These are phyloP conservation scores for Sebastes baramenuke DNA, from an alignment of 2,797 vertebrate species.

Conservation along the genomic window DNA sequence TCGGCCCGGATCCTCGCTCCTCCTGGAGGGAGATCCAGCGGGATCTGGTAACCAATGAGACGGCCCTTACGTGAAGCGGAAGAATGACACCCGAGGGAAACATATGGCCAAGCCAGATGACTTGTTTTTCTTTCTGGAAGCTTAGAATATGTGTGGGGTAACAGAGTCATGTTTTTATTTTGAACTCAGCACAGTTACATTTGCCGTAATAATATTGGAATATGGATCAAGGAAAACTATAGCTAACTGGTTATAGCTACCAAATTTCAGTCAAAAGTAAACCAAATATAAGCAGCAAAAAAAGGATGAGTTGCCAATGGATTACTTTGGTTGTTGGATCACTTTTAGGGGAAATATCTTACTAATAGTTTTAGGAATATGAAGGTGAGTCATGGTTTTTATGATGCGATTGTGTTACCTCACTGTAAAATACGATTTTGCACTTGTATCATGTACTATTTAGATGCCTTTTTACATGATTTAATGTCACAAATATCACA, in stretches of 20 bases:
- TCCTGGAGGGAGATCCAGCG: conserved; percentile 94
- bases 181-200: conserved; percentile 50
- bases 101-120: conserved; percentile 41
- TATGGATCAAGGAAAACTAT: conserved; percentile 16
- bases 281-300: conserved; percentile 52
- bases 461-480: conserved; percentile 77
- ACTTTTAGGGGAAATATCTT: conserved; percentile 44
- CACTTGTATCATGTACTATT: conserved; percentile 79
- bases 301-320: conserved; percentile 11
- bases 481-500: conserved; percentile 62
- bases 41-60: conserved; percentile 88
- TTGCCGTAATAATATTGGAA: conserved; percentile 36
- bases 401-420: conserved; percentile 72
- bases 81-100: conserved; percentile 48
- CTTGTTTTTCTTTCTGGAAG: conserved; percentile 61
- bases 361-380: conserved; percentile 55
- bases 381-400: conserved; percentile 60
- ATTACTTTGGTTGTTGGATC: conserved; percentile 43
- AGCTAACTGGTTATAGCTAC: conserved; percentile 29
- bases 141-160: conserved; percentile 47
- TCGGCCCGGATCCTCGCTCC: conserved; percentile 95
- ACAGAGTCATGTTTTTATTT: conserved; percentile 54
- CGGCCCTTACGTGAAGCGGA: conserved; percentile 31
- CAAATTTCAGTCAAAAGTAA: conserved; percentile 36
- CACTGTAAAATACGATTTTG: conserved; percentile 77